phyloP scores from a whole-genome alignment of 2,888 invertebrate genomes.

The Yponomeuta cagnagella region DNA sequence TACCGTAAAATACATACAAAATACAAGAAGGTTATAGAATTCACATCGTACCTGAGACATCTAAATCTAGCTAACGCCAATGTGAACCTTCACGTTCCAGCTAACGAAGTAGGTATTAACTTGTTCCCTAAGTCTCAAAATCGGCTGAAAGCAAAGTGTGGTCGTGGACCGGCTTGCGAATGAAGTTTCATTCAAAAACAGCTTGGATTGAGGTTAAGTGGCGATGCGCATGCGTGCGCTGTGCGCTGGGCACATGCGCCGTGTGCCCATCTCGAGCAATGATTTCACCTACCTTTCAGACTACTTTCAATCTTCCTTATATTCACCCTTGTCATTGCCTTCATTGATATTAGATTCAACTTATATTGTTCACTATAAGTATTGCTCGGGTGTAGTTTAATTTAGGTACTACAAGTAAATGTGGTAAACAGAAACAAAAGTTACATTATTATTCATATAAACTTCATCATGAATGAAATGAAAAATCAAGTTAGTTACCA shows the following conservation, averaged over 20 bases:
- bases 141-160: slow-evolving; percentile 56
- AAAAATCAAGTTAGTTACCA: too few species aligned
- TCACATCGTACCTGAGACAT: too few species aligned
- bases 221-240: slow-evolving; percentile 55
- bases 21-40: too few species aligned
- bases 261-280: slow-evolving; percentile 45
- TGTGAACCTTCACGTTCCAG: too few species aligned
- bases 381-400: too few species aligned
- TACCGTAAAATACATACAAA: too few species aligned
- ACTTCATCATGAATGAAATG: too few species aligned
- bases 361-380: too few species aligned
- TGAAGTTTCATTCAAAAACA: slow-evolving; percentile 71
- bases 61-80: too few species aligned
- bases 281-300: slow-evolving; percentile 61
- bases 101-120: neutral
- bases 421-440: too few species aligned
- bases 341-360: slow-evolving; percentile 9
- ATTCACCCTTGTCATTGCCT: slow-evolving; percentile 31
- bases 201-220: slow-evolving; percentile 68
- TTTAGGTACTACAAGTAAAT: too few species aligned
- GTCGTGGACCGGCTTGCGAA: slow-evolving; percentile 47
- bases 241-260: slow-evolving; percentile 46
- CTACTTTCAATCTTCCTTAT: slow-evolving; percentile 47
- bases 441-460: too few species aligned
- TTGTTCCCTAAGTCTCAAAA: slow-evolving; percentile 32